Conservation (phyloP, 2,113 vertebrate species). For the Notothenia coriiceps region DNA sequence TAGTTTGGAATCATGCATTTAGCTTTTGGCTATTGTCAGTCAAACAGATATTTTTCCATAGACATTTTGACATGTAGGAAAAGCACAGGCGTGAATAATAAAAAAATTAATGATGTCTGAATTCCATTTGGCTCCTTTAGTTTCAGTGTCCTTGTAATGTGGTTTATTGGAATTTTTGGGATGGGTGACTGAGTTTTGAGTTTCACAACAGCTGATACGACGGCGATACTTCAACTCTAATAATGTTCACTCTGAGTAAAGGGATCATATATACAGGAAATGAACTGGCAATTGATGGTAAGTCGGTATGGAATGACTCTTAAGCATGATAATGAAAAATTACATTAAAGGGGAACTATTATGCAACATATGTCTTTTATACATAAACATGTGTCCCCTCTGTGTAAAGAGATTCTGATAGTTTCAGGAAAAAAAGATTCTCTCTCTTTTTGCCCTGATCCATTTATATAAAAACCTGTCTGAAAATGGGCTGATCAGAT, state of each 20-base stretch:
- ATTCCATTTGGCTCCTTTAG: slow-evolving; percentile 13
- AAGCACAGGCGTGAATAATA: slow-evolving; percentile 18
- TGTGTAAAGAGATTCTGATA: too few species aligned
- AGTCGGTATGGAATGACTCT: too few species aligned
- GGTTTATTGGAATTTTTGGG: neutral
- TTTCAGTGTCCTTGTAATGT: neutral
- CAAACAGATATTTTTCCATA: slow-evolving; percentile 14
- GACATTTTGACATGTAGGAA: slow-evolving; percentile 18
- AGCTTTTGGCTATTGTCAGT: slow-evolving; percentile 40
- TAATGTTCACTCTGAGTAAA: neutral
- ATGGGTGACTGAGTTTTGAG: neutral
- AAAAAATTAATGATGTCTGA: neutral
- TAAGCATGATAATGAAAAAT: neutral
- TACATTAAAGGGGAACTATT: too few species aligned
- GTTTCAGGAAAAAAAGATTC: too few species aligned
- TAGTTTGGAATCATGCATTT: slow-evolving; percentile 6
- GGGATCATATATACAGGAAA: too few species aligned
- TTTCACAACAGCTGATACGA: slow-evolving; percentile 19
- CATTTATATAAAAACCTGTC: too few species aligned
- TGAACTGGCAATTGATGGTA: too few species aligned
- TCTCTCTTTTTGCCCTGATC: too few species aligned
- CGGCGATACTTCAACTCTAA: neutral
- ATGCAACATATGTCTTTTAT: too few species aligned
- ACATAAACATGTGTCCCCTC: too few species aligned
- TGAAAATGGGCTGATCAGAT: too few species aligned